A percentile compares a stretch with the other conserved stretches of the same genome.
phyloP scores from a whole-genome alignment of 2,797 vertebrate genomes.

The Helarctos malayanus region DNA sequence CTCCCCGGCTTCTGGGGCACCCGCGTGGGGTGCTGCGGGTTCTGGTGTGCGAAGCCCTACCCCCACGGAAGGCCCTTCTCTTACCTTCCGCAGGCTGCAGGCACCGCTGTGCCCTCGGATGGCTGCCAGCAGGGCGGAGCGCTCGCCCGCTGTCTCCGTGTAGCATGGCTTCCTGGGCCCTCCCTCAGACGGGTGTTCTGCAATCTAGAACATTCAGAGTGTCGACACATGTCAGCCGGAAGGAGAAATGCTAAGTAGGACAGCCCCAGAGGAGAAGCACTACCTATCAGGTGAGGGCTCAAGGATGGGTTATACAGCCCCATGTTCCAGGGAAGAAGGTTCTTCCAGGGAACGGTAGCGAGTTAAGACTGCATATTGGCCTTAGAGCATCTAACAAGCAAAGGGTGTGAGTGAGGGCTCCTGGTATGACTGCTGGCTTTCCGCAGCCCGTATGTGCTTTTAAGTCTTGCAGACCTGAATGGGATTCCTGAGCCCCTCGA shows the following conservation, averaged over 20 bases:
- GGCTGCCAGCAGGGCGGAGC: slow-evolving; percentile 94
- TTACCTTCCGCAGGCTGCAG: slow-evolving; percentile 94
- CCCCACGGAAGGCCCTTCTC: fast-evolving
- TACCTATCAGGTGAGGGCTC: fast-evolving
- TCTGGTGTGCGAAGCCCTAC: fast-evolving
- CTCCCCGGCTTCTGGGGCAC: not conserved
- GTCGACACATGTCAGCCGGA: not conserved
- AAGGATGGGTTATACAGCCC: fast-evolving
- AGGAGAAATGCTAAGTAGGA: not conserved
- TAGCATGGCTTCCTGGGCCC: slow-evolving; percentile 85
- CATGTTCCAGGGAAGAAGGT: fast-evolving
- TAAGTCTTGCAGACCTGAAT: not conserved
- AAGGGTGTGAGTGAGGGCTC: not conserved
- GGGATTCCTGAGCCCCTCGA: not conserved
- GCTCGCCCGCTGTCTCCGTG: slow-evolving; percentile 91
- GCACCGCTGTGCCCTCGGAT: slow-evolving; percentile 92
- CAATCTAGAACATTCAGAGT: slow-evolving; percentile 87
- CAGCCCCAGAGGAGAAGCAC: not conserved
- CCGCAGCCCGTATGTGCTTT: fast-evolving
- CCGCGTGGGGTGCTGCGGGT: not conserved
- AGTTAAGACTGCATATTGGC: not conserved
- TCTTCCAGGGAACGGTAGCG: fast-evolving
- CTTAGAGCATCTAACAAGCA: not conserved
- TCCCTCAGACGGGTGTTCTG: slow-evolving; percentile 82
- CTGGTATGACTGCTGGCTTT: not conserved